phyloP scores from a whole-genome alignment of 2,888 invertebrate genomes.

The Eurois occulta region DNA sequence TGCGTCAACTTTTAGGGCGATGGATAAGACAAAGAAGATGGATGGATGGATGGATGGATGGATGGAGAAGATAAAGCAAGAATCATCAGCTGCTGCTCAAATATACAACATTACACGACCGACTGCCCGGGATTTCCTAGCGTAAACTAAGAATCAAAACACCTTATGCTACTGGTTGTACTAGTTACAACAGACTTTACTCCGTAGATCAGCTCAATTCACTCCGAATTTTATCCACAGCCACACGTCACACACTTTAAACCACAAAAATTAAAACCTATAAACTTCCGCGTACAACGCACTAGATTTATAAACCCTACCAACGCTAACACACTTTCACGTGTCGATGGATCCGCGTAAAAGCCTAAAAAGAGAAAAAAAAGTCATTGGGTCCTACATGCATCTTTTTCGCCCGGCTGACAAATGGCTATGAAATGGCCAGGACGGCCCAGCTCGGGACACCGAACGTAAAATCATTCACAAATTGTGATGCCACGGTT shows the following conservation, averaged over 20 bases:
- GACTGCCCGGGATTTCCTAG: neutral
- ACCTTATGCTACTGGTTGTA: neutral
- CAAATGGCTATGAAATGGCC: slow-evolving; percentile 88
- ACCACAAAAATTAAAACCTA: slow-evolving; percentile 74
- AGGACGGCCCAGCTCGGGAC: slow-evolving; percentile 80
- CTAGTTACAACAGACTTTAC: neutral
- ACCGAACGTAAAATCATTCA: slow-evolving; percentile 88
- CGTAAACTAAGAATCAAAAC: neutral
- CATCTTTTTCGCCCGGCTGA: slow-evolving; percentile 89
- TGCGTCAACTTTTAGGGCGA: slow-evolving; percentile 5
- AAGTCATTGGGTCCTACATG: slow-evolving; percentile 80
- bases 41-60: no score
- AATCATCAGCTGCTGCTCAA: neutral
- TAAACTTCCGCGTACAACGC: slow-evolving; percentile 74
- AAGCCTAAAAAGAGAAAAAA: slow-evolving; percentile 88
- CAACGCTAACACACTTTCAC: slow-evolving; percentile 89
- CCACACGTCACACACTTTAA: slow-evolving; percentile 60
- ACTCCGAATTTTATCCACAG: slow-evolving; percentile 26
- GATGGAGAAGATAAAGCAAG: no score
- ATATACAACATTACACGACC: neutral
- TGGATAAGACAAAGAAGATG: no score
- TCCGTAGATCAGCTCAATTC: slow-evolving; percentile 48
- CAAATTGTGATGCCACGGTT: slow-evolving; percentile 87
- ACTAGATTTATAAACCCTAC: slow-evolving; percentile 87
- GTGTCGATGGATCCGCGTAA: slow-evolving; percentile 90